Conservation (phyloP, 30 jellyfish, hydroid and myxozoan genomes). For the Aurelia aurita complex sp. Pacific region DNA sequence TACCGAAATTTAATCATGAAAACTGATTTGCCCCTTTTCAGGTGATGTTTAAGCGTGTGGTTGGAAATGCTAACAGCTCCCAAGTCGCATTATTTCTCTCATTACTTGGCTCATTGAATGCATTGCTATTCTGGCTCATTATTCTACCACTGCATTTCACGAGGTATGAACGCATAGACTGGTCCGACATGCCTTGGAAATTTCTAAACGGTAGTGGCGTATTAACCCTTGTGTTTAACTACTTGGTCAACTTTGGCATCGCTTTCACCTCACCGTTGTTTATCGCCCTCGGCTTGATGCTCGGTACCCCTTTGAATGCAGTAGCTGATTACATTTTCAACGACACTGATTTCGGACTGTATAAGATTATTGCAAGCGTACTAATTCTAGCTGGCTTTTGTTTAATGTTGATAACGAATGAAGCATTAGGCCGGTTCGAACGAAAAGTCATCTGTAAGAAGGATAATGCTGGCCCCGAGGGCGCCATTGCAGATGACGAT, state of each 20-base stretch:
- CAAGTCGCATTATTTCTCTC: constrained; percentile 95
- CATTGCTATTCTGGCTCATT: constrained; percentile 69
- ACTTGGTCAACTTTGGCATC: constrained; percentile 86
- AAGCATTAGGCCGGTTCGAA: constrained; percentile 52
- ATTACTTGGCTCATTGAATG: constrained; percentile 66
- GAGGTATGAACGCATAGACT: constrained; percentile 56
- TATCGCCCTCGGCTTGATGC: constrained; percentile 86
- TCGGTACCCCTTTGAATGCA: constrained; percentile 92
- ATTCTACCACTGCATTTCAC: constrained; percentile 66
- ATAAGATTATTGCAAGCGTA: constrained; percentile 69
- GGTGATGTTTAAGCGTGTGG: constrained; percentile 77
- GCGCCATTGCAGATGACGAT: background rate
- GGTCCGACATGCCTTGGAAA: constrained; percentile 83
- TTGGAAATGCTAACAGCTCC: constrained; percentile 83
- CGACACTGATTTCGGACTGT: constrained; percentile 56
- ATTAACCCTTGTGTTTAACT: constrained; percentile 73
- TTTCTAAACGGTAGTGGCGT: constrained; percentile 68
- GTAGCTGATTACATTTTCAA: constrained; percentile 76
- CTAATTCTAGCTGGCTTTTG: constrained; percentile 81
- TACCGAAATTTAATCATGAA: background rate
- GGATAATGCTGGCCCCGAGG: background rate
- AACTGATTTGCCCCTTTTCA: constrained; percentile 17
- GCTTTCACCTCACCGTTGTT: constrained; percentile 91
- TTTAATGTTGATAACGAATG: constrained; percentile 84
- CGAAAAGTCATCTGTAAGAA: constrained; percentile 49